Evolutionary conservation across 2,888 invertebrate species (phyloP).

Genomic region (Linnaemya tessellans): DNA sequence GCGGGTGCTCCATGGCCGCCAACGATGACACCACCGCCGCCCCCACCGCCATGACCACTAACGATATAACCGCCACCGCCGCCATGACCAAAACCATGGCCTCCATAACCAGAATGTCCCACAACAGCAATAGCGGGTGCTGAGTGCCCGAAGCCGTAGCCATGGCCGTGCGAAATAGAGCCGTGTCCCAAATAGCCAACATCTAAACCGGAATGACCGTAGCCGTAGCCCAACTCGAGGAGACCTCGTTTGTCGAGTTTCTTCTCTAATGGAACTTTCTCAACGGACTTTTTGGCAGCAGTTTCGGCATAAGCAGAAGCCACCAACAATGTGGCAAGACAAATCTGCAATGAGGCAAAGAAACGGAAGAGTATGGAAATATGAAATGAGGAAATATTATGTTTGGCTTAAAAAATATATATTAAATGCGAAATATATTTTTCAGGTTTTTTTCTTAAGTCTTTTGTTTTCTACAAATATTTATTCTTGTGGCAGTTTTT

Average conservation of each 20-base stretch:
- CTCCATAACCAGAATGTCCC: conserved; percentile 72
- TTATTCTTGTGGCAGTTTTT: neutral
- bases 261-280: conserved; percentile 87
- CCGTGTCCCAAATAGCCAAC: conserved; percentile 89
- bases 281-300: conserved; percentile 85
- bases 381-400: no score
- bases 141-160: conserved; percentile 80
- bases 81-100: conserved; percentile 70
- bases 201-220: conserved; percentile 90
- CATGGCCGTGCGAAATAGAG: conserved; percentile 83
- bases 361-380: neutral
- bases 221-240: conserved; percentile 91
- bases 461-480: neutral
- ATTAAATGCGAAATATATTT: no score
- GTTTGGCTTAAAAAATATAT: no score
- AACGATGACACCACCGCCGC: conserved; percentile 68
- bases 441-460: neutral
- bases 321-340: conserved; percentile 89
- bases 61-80: conserved; percentile 70
- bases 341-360: conserved; percentile 85
- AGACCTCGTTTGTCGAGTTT: conserved; percentile 93
- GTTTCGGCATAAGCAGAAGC: conserved; percentile 87
- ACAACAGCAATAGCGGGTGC: conserved; percentile 76
- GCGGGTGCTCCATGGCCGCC: conserved; percentile 75
- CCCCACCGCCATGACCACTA: conserved; percentile 73